Evolutionary conservation across 2,797 vertebrate genomes (phyloP).

Genomic region (Erpetoichthys calabaricus): DNA sequence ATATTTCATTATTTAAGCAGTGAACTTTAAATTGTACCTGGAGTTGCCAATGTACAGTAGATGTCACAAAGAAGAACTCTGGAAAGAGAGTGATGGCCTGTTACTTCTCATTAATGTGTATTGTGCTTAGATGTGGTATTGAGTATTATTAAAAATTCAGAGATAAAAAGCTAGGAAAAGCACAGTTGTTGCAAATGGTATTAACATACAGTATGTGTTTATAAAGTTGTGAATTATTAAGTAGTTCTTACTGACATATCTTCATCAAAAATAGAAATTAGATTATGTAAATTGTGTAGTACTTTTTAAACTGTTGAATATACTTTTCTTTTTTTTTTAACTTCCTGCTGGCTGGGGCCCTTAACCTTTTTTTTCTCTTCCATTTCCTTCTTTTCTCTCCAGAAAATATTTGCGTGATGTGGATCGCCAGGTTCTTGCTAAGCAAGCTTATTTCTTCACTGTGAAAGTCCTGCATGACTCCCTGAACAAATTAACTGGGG

Average conservation of each 20-base stretch:
- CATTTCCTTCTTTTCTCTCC: conserved; percentile 10
- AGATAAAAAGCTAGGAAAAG: too few relatives aligned
- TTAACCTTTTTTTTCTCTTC: not conserved
- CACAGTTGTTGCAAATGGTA: too few relatives aligned
- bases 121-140: too few relatives aligned
- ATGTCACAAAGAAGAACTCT: too few relatives aligned
- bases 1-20: too few relatives aligned
- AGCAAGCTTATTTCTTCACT: conserved; percentile 86
- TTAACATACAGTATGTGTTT: too few relatives aligned
- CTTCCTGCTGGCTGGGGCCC: conserved; percentile 11
- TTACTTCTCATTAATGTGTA: too few relatives aligned
- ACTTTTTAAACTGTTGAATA: conserved; percentile 1
- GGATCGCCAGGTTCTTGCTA: conserved; percentile 91
- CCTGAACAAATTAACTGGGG: conserved; percentile 78
- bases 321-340: conserved; percentile 8
- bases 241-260: not conserved
- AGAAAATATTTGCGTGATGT: conserved; percentile 98
- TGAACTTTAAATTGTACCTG: too few relatives aligned
- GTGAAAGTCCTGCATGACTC: conserved; percentile 95
- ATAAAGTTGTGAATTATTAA: too few relatives aligned
- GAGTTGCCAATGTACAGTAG: too few relatives aligned
- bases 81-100: too few relatives aligned
- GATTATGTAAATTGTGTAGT: conserved; percentile 25
- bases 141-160: too few relatives aligned
- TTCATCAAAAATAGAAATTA: conserved; percentile 24